phyloP scores from a whole-genome alignment of 2,888 invertebrate species.

The Lepidocyrtoides sp. region DNA sequence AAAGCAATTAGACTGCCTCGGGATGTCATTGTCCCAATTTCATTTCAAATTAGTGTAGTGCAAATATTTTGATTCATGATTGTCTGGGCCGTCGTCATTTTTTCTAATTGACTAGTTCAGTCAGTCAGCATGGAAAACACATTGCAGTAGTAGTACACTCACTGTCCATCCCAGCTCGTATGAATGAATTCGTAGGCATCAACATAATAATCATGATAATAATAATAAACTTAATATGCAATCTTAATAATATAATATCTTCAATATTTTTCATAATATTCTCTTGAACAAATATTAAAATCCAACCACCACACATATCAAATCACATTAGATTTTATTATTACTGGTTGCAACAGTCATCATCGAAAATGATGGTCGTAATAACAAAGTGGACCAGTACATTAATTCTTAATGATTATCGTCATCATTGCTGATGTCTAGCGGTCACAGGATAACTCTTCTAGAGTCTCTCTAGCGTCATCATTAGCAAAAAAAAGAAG shows the following conservation, averaged over 20 bases:
- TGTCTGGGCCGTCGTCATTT: constrained; percentile 80
- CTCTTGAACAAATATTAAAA: neutral
- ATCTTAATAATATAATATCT: constrained; percentile 17
- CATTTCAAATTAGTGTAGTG: constrained; percentile 81
- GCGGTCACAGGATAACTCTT: neutral
- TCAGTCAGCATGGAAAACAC: no score
- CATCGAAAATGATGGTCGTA: constrained; percentile 28
- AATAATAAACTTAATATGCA: constrained; percentile 3
- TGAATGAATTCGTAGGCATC: constrained; percentile 52
- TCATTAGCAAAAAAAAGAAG: constrained; percentile 24
- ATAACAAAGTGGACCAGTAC: constrained; percentile 31
- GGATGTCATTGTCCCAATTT: constrained; percentile 83
- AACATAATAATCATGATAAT: constrained; percentile 42
- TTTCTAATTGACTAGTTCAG: constrained; percentile 47
- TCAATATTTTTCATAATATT: constrained; percentile 11
- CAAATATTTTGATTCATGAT: constrained; percentile 83
- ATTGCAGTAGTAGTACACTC: neutral
- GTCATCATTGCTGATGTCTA: neutral
- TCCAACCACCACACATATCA: constrained; percentile 28
- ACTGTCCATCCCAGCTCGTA: neutral
- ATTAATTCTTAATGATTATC: constrained; percentile 28
- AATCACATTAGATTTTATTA: constrained; percentile 22
- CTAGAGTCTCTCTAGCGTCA: no score
- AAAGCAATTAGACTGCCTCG: constrained; percentile 79
- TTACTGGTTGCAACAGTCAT: constrained; percentile 17